Percentiles rank a stretch among this genome's conserved stretches.
Evolutionary conservation across 2,113 vertebrate species (phyloP).

Genomic region (Myiopsitta monachus): DNA sequence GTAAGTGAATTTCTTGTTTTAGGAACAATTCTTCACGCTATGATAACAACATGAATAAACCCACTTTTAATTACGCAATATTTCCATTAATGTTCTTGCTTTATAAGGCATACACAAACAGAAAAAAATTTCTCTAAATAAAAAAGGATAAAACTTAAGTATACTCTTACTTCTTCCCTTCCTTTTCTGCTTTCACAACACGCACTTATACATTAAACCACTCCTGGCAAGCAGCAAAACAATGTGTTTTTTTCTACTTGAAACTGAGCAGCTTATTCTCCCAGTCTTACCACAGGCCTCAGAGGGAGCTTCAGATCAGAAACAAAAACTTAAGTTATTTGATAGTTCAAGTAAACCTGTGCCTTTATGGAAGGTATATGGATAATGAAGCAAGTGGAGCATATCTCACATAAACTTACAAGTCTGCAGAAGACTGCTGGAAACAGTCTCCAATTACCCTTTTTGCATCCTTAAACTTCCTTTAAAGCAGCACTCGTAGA

Average conservation of each 20-base stretch:
- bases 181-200: not conserved
- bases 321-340: rapidly evolving
- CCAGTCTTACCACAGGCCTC: not conserved
- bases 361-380: rapidly evolving
- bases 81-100: not conserved
- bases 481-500: not conserved
- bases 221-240: not conserved
- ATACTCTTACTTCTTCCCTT: not conserved
- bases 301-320: not conserved
- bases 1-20: not conserved
- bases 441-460: not conserved
- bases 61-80: not conserved
- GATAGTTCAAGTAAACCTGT: rapidly evolving
- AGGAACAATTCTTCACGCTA: not conserved
- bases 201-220: not conserved
- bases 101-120: not conserved
- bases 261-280: not conserved
- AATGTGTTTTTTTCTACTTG: not conserved
- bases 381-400: rapidly evolving
- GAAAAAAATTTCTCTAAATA: not conserved
- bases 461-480: not conserved
- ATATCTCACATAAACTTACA: rapidly evolving
- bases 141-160: not conserved
- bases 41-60: rapidly evolving
- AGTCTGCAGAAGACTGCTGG: rapidly evolving